A percentile compares a stretch with the other conserved stretches of the same genome.
phyloP scores from a whole-genome alignment of 2,888 invertebrate genomes.

The Acheta domesticus region DNA sequence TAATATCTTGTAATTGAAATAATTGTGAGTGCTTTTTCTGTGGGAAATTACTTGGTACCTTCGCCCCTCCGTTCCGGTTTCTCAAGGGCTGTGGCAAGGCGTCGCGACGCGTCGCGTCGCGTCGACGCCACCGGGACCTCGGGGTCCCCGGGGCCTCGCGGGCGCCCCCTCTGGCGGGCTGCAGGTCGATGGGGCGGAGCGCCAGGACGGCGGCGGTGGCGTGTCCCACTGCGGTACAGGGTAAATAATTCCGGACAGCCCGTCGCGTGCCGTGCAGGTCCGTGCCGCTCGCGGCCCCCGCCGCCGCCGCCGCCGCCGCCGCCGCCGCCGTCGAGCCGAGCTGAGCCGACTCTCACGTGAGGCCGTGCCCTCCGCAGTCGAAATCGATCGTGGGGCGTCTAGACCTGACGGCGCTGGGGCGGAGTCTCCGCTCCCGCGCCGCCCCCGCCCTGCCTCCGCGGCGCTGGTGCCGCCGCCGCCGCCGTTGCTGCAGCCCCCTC shows the following conservation, averaged over 20 bases:
- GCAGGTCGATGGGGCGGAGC: background rate
- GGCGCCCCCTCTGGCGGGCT: background rate
- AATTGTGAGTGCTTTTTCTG: too few relatives aligned
- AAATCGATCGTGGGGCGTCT: constrained; percentile 18
- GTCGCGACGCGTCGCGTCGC: too few relatives aligned
- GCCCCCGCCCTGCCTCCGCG: background rate
- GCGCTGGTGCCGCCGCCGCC: background rate
- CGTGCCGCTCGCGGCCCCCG: background rate
- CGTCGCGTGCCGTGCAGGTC: constrained; percentile 1
- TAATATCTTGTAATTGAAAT: too few relatives aligned
- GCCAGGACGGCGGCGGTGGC: background rate
- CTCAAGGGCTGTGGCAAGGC: too few relatives aligned
- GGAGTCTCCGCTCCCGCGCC: background rate
- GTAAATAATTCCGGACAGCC: constrained; percentile 8
- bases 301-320: background rate
- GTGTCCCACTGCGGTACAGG: constrained; percentile 18
- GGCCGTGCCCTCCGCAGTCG: constrained; percentile 18
- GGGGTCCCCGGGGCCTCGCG: too few relatives aligned
- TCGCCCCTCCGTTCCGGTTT: too few relatives aligned
- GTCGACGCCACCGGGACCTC: too few relatives aligned
- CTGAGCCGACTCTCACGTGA: background rate
- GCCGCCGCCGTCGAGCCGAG: background rate
- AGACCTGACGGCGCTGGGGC: background rate
- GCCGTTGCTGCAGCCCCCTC: too few relatives aligned
- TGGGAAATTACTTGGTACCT: too few relatives aligned